phyloP scores from a whole-genome alignment of 2,888 invertebrate genomes.

The Pristionchus entomophagus region DNA sequence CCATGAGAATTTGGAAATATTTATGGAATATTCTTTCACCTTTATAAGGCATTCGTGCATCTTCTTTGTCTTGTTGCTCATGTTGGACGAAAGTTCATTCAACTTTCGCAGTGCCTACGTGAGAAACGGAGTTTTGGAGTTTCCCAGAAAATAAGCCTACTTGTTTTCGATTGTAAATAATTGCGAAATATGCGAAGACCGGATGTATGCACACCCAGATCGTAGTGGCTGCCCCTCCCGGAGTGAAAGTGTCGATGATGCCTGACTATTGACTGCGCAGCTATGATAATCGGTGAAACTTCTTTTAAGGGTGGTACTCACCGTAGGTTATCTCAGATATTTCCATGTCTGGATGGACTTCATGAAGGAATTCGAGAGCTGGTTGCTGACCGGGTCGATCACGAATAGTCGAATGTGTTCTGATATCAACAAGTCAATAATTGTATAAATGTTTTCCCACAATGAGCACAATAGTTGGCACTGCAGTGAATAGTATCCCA shows the following conservation, averaged over 20 bases:
- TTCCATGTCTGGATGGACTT: background rate
- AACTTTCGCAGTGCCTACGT: background rate
- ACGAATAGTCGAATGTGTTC: slow-evolving; percentile 2
- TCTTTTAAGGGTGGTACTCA: background rate
- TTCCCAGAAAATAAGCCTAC: background rate
- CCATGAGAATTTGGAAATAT: background rate
- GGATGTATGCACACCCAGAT: slow-evolving; percentile 32
- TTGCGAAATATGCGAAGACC: background rate
- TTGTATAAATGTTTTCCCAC: background rate
- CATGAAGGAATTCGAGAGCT: background rate
- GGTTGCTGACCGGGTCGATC: background rate
- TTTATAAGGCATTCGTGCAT: background rate
- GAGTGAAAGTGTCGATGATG: slow-evolving; percentile 6
- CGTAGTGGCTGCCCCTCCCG: slow-evolving; percentile 3
- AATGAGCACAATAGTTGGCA: background rate
- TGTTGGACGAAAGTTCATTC: background rate
- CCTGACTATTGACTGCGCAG: background rate
- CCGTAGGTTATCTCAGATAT: background rate
- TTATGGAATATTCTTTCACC: background rate
- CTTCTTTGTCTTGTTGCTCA: background rate
- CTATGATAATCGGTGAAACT: background rate
- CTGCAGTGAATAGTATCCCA: background rate
- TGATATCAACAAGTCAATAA: background rate
- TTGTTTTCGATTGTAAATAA: background rate
- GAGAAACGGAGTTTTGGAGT: background rate